Evolutionary conservation across 2,797 vertebrate genomes (phyloP).

Genomic region (Silurus lanzhouensis): DNA sequence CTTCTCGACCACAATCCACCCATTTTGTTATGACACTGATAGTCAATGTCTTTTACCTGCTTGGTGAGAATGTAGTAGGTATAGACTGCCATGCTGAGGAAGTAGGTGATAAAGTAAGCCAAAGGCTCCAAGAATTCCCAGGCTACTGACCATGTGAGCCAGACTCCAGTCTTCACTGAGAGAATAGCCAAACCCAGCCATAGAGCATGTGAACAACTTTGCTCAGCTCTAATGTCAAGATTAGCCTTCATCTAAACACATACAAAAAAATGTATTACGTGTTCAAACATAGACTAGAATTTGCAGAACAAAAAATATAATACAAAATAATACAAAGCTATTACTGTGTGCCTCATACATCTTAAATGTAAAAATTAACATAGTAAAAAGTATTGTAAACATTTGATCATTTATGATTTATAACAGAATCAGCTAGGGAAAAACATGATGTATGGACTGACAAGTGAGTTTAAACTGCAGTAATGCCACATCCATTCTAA

Average conservation of each 20-base stretch:
- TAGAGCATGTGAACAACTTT: slow-evolving; percentile 72
- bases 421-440: too few relatives aligned
- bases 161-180: slow-evolving; percentile 88
- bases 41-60: slow-evolving; percentile 70
- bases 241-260: slow-evolving; percentile 77
- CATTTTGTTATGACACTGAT: too few relatives aligned
- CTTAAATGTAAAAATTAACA: too few relatives aligned
- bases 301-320: background rate
- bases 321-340: background rate
- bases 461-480: too few relatives aligned
- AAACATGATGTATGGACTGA: too few relatives aligned
- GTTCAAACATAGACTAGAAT: background rate
- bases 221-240: slow-evolving; percentile 73
- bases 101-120: slow-evolving; percentile 91
- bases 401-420: too few relatives aligned
- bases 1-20: too few relatives aligned
- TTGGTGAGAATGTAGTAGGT: slow-evolving; percentile 90
- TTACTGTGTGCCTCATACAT: too few relatives aligned
- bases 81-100: slow-evolving; percentile 87
- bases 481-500: too few relatives aligned
- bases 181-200: slow-evolving; percentile 89
- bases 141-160: slow-evolving; percentile 98
- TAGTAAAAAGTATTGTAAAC: too few relatives aligned
- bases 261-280: background rate
- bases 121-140: slow-evolving; percentile 98